Evolutionary conservation across 2,888 invertebrate species (phyloP), one percentile per base, ranked within the genome.

Genomic region (Neuroscelio doddi): DNA sequence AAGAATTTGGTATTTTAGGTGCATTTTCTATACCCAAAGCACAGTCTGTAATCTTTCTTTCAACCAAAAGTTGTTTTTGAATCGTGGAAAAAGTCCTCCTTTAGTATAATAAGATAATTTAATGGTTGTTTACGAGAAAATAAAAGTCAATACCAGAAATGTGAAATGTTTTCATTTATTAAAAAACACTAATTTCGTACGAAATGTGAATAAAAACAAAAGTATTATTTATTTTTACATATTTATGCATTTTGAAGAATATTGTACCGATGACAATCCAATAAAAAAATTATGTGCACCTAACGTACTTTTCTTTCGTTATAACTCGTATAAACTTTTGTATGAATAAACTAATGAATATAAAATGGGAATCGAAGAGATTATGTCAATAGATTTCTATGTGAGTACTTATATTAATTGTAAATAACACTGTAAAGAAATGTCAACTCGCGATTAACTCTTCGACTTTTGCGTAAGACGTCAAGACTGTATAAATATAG

Each of bases 381-480:
- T 42, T 64, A 70, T 64, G 72, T 71, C 71, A 70, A 71, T 74
- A 74, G 63, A 58, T 70, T 69, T 70, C 59, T 71, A 71, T 70
- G 68, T 66, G 64, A 69, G 62, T 68, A 64, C 63, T 61, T 64
- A 53, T 64, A 64, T 21, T 53, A 71, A 58, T 59, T 79, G 79
- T 79, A 79, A 76, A 79, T 79, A 79, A 72, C 49, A 68, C 68
- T 78, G 78, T 80, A 79, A 62, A 73, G 65, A 71, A 57, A 55
- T 52, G 15, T 42, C 14, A 44, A 63, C 49, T 51, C 55, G 55
- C 55, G 50, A 58, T 55, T 62, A 50, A 58, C 57, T 58, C 53
- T 62, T 52, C 30, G 30, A 30, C 56, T 42, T 59, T 16, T 12
- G 21, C 21, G 21, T 5, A 21, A 5, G 21, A 49, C 64, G 58